Percentiles rank a stretch among this genome's conserved stretches.
Evolutionary conservation across 2,113 vertebrate species (phyloP).

Genomic region (Aepyceros melampus): DNA sequence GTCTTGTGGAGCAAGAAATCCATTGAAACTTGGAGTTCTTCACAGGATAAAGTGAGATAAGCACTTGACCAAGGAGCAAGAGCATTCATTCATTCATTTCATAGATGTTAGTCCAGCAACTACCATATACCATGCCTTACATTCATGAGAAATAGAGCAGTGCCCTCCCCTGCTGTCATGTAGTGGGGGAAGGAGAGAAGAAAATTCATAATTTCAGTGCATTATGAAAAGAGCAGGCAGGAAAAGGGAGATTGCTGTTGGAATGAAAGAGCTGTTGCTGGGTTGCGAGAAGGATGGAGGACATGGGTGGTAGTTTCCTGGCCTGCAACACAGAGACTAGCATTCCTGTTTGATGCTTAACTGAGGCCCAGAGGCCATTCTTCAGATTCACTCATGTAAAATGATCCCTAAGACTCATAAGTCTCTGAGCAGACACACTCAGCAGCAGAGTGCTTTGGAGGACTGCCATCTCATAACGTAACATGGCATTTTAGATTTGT

Average conservation of each 20-base stretch:
- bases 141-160: background rate
- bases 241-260: background rate
- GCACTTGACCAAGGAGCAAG: background rate
- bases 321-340: background rate
- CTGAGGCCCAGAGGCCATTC: conserved; percentile 41
- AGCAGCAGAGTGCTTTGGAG: conserved; percentile 70
- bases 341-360: conserved; percentile 41
- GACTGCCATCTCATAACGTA: conserved; percentile 70
- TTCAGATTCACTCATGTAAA: conserved; percentile 68
- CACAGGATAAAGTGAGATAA: background rate
- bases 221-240: background rate
- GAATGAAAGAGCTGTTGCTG: background rate
- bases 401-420: conserved; percentile 59
- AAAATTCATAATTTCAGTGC: background rate
- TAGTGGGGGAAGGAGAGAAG: background rate
- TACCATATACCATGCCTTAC: background rate
- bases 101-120: background rate
- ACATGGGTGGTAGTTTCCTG: background rate
- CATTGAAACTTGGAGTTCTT: background rate
- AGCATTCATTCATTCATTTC: background rate
- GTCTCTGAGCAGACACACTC: conserved; percentile 38
- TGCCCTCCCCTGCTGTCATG: background rate
- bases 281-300: background rate
- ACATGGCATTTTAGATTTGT: conserved; percentile 64
- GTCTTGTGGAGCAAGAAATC: background rate